Base-by-base conservation (phyloP, 2,113 vertebrate genomes). In the Sander vitreus region DNA sequence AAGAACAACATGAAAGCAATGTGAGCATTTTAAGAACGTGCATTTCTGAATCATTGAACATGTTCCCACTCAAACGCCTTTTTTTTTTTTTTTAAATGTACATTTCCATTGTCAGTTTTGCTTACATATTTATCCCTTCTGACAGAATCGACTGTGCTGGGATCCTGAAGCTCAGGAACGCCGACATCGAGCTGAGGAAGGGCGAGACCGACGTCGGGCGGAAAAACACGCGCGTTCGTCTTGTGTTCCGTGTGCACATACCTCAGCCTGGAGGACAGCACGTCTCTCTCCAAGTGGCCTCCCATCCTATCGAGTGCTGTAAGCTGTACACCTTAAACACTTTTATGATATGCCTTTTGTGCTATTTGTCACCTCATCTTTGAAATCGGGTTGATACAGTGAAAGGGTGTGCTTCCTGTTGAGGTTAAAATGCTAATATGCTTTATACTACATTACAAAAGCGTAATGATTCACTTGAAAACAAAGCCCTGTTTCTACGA, bases 1-100 rank as follows among this genome's bases (percentile, higher is more conserved):
- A 99, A 99, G 92, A 99, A 97, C 96, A 98, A 97, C 95, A 99
- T 99, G 98, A 97, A 96, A 92, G 98, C 98, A 18, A 97, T 96
- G 98, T 99, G 93, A 97, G 98, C 39, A 15, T n/a, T n/a, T 19
- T 0, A 3, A 21, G 10, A 3, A 18, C 8, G 14, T 16, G 33
- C 39, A 47, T n/a, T 27, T 53, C 21, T n/a, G 3, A 50, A 16
- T 10, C 0, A 5, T 43, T 53, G 11, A 3, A 10, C 25, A 2
- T 36, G 25, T 33, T 21, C 4, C 63, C 62, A 21, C 25, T 13
- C 3, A 5, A 21, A 51, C 1, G 7, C 4, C 5, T 13, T 3
- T 1, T 8, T 39, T 36, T 8, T 36, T 36, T 39, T 39, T 39
- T 10, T 21, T n/a, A 3, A 36, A 58, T 7, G 21, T 8, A 21